These are phyloP conservation scores for Xanthostigma xanthostigma DNA, from an alignment of 2,888 invertebrate genomes.

Conservation along the genomic window DNA sequence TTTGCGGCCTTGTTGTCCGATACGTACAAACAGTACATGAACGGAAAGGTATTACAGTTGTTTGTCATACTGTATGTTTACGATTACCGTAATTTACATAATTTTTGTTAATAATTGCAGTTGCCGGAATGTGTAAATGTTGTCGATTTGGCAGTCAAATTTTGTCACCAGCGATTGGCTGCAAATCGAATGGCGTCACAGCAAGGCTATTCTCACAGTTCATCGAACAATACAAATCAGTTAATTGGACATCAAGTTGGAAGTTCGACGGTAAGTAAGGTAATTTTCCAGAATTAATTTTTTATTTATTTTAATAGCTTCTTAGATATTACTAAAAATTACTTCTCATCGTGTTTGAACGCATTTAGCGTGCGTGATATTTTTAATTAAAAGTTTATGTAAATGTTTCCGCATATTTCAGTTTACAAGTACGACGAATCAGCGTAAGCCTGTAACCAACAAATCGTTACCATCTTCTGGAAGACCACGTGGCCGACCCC, in stretches of 20 bases:
- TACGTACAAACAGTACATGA: constrained; percentile 48
- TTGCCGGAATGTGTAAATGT: constrained; percentile 43
- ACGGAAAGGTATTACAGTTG: constrained; percentile 34
- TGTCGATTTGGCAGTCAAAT: constrained; percentile 52
- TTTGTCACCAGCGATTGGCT: constrained; percentile 47
- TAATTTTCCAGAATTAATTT: too few relatives aligned
- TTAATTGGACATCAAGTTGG: constrained; percentile 16
- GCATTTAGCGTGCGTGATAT: background rate
- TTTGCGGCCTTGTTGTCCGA: constrained; percentile 52
- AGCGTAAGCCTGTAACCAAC: constrained; percentile 13
- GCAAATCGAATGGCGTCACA: constrained; percentile 39
- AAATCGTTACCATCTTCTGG: constrained; percentile 24
- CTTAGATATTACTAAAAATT: too few relatives aligned
- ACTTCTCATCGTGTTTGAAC: background rate
- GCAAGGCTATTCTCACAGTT: constrained; percentile 3
- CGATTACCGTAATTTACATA: background rate
- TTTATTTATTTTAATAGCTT: too few relatives aligned
- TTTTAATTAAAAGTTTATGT: too few relatives aligned
- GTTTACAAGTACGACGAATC: background rate
- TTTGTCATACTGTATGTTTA: background rate
- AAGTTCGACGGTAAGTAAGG: constrained; percentile 4
- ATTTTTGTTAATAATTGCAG: constrained; percentile 16
- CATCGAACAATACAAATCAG: background rate
- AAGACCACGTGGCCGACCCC: constrained; percentile 35
- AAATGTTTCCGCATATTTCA: background rate